Conservation (phyloP, 2,797 vertebrate species). For the Acanthopagrus latus region DNA sequence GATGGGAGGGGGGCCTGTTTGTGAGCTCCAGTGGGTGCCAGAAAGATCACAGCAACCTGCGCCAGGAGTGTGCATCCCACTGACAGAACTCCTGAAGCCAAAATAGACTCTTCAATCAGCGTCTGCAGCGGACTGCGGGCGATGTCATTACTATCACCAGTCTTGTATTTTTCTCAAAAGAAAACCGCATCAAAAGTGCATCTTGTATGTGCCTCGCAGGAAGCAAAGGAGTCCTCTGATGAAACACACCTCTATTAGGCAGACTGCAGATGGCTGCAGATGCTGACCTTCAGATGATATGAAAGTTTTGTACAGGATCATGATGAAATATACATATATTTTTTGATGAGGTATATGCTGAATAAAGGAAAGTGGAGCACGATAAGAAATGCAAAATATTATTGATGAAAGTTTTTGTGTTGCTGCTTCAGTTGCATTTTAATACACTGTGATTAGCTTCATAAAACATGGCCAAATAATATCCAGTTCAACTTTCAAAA, state of each 20-base stretch:
- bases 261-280: conserved; percentile 46
- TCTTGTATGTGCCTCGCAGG: conserved; percentile 73
- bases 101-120: conserved; percentile 79
- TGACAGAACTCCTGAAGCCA: conserved; percentile 78
- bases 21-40: conserved; percentile 65
- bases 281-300: conserved; percentile 67
- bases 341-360: neutral
- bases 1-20: conserved; percentile 54
- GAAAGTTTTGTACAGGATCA: conserved; percentile 26
- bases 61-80: conserved; percentile 64
- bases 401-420: neutral
- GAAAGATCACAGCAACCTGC: conserved; percentile 82
- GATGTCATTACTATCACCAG: conserved; percentile 76
- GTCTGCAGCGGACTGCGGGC: conserved; percentile 65
- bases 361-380: conserved; percentile 35
- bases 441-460: neutral
- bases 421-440: conserved; percentile 9
- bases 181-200: conserved; percentile 77
- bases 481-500: too few relatives aligned
- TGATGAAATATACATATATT: conserved; percentile 31
- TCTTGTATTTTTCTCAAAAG: conserved; percentile 76
- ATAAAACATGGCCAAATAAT: neutral
- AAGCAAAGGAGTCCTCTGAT: conserved; percentile 66
- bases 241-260: conserved; percentile 71
- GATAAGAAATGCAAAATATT: conserved; percentile 12